A percentile compares a stretch with the other conserved stretches of the same genome.
Evolutionary conservation across 2,797 vertebrate species (phyloP).

Genomic region (Spea hammondii): DNA sequence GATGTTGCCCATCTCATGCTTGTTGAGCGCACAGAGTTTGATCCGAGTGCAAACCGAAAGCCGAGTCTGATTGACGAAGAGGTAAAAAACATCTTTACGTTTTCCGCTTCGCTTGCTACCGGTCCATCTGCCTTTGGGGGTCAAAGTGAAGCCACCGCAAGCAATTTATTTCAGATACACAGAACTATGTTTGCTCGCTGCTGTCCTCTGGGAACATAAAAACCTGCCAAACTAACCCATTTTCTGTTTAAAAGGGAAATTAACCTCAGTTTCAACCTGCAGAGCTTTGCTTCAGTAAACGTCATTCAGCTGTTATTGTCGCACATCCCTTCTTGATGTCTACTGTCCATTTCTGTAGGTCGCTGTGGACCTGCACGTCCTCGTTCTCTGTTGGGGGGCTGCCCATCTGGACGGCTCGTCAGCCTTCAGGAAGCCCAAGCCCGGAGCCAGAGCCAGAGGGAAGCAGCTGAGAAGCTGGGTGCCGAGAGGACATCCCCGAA

Average conservation of each 20-base stretch:
- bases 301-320: neutral
- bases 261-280: neutral
- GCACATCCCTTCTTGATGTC: too few species aligned
- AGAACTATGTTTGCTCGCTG: neutral
- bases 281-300: neutral
- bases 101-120: neutral
- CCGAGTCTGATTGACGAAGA: neutral
- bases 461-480: constrained; percentile 44
- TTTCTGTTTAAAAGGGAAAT: neutral
- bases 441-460: constrained; percentile 65
- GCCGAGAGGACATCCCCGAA: constrained; percentile 19
- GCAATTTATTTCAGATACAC: neutral
- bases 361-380: constrained; percentile 73
- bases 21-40: neutral
- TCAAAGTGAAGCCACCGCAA: too few species aligned
- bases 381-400: constrained; percentile 70
- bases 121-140: neutral
- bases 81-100: neutral
- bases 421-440: constrained; percentile 79
- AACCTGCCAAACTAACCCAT: neutral
- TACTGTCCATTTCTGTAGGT: constrained; percentile 55
- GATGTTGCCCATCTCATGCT: too few species aligned
- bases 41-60: neutral
- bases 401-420: constrained; percentile 70
- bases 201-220: neutral